Evolutionary conservation across 2,888 invertebrate species (phyloP).

Genomic region (Barypeithes pellucidus): DNA sequence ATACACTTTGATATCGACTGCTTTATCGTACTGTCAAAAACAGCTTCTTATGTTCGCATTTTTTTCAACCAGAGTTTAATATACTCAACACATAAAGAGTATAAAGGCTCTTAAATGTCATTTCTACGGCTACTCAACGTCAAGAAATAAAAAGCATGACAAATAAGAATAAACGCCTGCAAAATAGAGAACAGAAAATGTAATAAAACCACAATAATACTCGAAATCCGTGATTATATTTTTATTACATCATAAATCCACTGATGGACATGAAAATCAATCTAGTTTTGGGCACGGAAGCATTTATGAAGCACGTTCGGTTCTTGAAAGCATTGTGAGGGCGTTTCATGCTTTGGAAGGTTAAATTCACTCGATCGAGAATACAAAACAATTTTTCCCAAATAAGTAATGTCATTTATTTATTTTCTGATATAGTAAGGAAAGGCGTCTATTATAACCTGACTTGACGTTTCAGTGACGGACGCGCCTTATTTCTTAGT

Average conservation of each 20-base stretch:
- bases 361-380: neutral
- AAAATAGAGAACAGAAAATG: neutral
- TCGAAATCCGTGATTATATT: constrained; percentile 40
- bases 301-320: neutral
- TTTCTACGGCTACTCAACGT: neutral
- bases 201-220: constrained; percentile 7
- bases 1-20: too few species aligned
- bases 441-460: too few species aligned
- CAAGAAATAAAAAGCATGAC: neutral
- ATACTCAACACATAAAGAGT: too few species aligned
- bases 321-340: neutral
- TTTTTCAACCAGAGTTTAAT: too few species aligned
- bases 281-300: constrained; percentile 1
- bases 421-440: too few species aligned
- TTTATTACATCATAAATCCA: neutral
- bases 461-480: too few species aligned
- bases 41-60: too few species aligned
- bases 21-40: too few species aligned
- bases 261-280: constrained; percentile 2
- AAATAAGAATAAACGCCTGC: neutral
- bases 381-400: neutral
- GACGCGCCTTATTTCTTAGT: too few species aligned
- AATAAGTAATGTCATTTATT: too few species aligned
- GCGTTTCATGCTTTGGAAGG: neutral
- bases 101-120: neutral